Conservation (phyloP, 2,113 vertebrate genomes). For the Leucopsar rothschildi region DNA sequence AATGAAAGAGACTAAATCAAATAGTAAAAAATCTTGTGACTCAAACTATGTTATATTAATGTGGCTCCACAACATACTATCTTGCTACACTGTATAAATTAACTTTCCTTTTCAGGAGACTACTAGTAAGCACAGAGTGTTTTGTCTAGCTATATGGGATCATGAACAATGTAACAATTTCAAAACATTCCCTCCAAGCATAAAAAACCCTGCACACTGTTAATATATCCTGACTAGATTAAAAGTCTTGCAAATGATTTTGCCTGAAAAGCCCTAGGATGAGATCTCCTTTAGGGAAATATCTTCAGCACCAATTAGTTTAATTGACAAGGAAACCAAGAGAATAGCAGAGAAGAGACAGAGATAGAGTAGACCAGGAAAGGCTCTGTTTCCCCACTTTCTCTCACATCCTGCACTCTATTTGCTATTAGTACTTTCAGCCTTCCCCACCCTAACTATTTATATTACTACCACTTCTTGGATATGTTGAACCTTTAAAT, state of each 20-base stretch:
- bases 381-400: constrained; percentile 8
- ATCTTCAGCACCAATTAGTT: constrained; percentile 72
- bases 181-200: constrained; percentile 40
- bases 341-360: constrained; percentile 55
- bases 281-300: constrained; percentile 71
- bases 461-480: not conserved
- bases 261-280: constrained; percentile 66
- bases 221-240: constrained; percentile 72
- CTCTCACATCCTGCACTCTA: not conserved
- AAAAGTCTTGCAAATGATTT: constrained; percentile 71
- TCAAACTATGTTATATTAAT: not conserved
- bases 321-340: constrained; percentile 71
- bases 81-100: constrained; percentile 50
- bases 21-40: not conserved
- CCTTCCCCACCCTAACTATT: not conserved
- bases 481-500: not conserved
- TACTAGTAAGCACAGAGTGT: constrained; percentile 17
- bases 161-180: constrained; percentile 56
- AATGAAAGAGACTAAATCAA: not conserved
- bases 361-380: constrained; percentile 5
- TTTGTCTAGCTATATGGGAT: constrained; percentile 52
- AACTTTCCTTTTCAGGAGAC: constrained; percentile 58
- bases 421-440: not conserved
- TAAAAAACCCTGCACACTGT: constrained; percentile 41
- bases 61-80: not conserved